Base-by-base conservation (phyloP, 92 coral and sea anemone species). In the Nematostella vectensis region DNA sequence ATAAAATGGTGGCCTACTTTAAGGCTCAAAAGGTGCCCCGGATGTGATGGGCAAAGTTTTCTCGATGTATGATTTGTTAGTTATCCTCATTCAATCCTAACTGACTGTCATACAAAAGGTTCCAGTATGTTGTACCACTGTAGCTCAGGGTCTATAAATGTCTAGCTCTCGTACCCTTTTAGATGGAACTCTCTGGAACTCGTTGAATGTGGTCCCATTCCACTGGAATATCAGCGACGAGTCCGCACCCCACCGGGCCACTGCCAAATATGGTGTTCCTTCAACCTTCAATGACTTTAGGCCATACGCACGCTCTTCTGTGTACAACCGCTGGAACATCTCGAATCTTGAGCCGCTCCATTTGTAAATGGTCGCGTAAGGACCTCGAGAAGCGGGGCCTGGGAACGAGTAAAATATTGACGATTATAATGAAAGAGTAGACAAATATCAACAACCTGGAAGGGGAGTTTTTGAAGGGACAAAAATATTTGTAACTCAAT, bases 291-390 rank as follows among this genome's bases (percentile, higher is more conserved):
- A 54, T 15, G 86, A 74, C 26, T 75, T 77, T 27, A 89, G 50
- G 4, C 88, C 95, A 47, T 89, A 89, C 1, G 95, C 80, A 13
- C 82, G 77, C 69, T 77, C 87, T 18, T 66, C 89, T 0, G 95
- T 77, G 58, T 52, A 56, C 37, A 89, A 51, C 27, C 69, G 70
- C 49, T 87, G 77, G 33, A 44, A 55, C 16, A 48, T 22, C 25
- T 63, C 79, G 53, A 89, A 89, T 23, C 74, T 81, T 31, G 74
- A 63, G 1, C 97, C 95, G 53, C 67, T 70, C 97, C 97, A 89
- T 70, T 77, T 85, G 81, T 70, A 81, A 59, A 89, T 39, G 25
- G 63, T 49, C 3, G 73, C 87, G 56, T 77, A 81, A 1, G 79
- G 79, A 13, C 95, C 95, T 33, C 82, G 88, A 3, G 82, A 54